Conservation (phyloP, 2,797 vertebrate genomes). For the Echeneis naucrates region DNA sequence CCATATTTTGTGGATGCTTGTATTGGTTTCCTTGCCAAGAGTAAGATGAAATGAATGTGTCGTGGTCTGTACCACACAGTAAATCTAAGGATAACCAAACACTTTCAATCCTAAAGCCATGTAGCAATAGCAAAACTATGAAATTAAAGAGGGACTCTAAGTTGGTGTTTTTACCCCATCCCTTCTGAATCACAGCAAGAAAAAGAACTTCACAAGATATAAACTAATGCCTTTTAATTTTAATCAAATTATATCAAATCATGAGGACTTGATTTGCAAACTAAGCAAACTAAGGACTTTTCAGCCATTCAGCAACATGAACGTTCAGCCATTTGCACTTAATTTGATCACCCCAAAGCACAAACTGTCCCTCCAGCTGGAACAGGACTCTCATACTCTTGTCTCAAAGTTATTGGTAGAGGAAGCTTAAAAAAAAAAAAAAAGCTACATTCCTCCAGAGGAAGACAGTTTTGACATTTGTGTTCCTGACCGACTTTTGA, state of each 20-base stretch:
- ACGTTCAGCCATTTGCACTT: constrained; percentile 41
- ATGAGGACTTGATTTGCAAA: background rate
- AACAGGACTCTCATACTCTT: constrained; percentile 16
- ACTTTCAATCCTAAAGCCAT: no score
- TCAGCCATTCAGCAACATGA: constrained; percentile 9
- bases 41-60: no score
- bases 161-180: no score
- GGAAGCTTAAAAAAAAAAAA: constrained; percentile 23
- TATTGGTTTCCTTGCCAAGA: no score
- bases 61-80: no score
- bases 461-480: constrained; percentile 36
- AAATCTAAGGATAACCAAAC: no score
- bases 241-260: background rate
- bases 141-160: no score
- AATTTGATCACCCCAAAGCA: constrained; percentile 33
- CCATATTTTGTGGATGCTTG: no score
- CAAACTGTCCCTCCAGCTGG: constrained; percentile 2
- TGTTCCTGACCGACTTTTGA: constrained; percentile 60
- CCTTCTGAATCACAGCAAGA: background rate
- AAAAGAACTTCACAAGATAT: background rate
- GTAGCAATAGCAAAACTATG: no score
- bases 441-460: constrained; percentile 38
- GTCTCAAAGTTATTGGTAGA: constrained; percentile 38
- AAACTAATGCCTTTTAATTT: background rate
- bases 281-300: background rate